Conservation (phyloP, 2,888 invertebrate species). For the Dicycla oo region DNA sequence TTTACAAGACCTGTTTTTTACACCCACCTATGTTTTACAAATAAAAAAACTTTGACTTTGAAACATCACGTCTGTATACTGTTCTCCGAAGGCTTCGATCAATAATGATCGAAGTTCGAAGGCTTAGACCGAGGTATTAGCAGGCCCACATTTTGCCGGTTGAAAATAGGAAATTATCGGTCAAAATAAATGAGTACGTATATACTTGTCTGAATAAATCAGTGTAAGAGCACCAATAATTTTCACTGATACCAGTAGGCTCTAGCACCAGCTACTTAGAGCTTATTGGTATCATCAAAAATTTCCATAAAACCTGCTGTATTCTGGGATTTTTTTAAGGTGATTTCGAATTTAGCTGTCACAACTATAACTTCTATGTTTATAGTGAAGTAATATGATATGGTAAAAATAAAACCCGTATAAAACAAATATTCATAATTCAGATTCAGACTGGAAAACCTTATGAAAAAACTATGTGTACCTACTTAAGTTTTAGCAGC, state of each 20-base stretch:
- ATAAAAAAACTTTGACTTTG: too few relatives aligned
- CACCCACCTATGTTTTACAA: too few relatives aligned
- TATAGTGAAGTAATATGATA: background rate
- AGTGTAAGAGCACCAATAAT: background rate
- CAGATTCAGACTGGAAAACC: background rate
- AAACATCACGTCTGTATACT: too few relatives aligned
- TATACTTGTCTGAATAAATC: background rate
- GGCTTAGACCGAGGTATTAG: too few relatives aligned
- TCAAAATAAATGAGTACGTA: background rate
- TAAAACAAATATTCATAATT: background rate
- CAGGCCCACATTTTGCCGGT: background rate
- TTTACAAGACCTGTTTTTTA: too few relatives aligned
- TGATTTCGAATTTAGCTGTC: background rate
- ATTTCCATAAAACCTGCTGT: background rate
- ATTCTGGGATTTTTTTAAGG: background rate
- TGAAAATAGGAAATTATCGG: background rate
- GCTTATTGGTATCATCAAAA: too few relatives aligned
- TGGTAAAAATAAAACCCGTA: background rate
- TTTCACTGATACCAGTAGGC: too few relatives aligned
- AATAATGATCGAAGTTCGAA: too few relatives aligned
- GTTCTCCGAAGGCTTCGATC: background rate
- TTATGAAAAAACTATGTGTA: background rate
- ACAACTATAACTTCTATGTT: background rate
- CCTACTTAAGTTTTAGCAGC: background rate
- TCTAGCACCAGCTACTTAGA: too few relatives aligned